phyloP scores from a whole-genome alignment of 2,113 vertebrate genomes.

The Aegotheles bennettii region DNA sequence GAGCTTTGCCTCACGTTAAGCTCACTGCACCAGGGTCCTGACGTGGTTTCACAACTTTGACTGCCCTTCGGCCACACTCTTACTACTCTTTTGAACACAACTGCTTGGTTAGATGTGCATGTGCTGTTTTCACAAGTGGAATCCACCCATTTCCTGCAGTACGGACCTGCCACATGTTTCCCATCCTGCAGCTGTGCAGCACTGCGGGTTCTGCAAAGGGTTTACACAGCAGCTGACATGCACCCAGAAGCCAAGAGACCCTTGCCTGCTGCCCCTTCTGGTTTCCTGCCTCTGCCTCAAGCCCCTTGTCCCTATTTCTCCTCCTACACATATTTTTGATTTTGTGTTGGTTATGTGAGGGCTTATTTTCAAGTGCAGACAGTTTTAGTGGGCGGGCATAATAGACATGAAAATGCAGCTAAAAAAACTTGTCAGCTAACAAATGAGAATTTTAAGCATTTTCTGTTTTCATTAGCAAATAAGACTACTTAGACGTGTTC shows the following conservation, averaged over 20 bases:
- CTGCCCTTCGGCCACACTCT: background rate
- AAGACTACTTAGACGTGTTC: background rate
- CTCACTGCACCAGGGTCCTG: accelerated
- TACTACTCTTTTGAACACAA: background rate
- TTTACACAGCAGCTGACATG: background rate
- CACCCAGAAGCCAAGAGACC: background rate
- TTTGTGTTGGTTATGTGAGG: background rate
- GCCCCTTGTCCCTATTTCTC: background rate
- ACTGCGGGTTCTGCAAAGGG: background rate
- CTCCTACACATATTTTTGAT: background rate
- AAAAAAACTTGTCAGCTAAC: background rate
- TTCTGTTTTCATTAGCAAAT: slow-evolving; percentile 23
- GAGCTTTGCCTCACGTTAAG: background rate
- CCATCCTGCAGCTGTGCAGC: background rate
- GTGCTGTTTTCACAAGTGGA: accelerated
- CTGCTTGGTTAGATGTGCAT: background rate
- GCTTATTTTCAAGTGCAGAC: background rate
- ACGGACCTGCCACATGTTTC: background rate
- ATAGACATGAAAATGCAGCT: background rate
- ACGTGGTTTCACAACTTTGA: background rate
- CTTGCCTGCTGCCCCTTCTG: background rate
- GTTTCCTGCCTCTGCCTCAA: background rate
- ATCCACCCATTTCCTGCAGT: background rate
- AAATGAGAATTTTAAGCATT: background rate
- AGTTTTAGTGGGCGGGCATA: background rate